Percentiles rank a stretch among this genome's conserved stretches.
These are phyloP conservation scores for Nothocercus julius DNA, from an alignment of 2,113 vertebrate species.

Conservation along the genomic window DNA sequence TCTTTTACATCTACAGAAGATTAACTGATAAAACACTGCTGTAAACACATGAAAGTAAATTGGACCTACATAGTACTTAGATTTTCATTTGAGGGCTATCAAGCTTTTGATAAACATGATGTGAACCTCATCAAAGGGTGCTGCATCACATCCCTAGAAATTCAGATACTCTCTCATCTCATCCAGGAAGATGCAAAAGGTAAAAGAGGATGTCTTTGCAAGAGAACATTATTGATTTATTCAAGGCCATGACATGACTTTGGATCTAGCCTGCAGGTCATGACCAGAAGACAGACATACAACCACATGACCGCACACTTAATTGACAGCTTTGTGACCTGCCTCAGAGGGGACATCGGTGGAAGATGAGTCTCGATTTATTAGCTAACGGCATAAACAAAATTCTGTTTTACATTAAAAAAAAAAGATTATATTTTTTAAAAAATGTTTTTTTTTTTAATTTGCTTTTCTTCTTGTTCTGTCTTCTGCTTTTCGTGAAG, in stretches of 20 bases:
- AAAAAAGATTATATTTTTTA: too few species aligned
- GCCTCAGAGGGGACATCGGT: neutral
- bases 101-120: neutral
- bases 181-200: neutral
- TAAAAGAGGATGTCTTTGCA: neutral
- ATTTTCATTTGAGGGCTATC: neutral
- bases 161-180: neutral
- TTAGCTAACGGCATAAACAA: neutral
- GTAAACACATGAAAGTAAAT: neutral
- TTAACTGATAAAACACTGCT: neutral
- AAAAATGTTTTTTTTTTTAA: neutral
- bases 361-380: neutral
- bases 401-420: neutral
- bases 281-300: neutral
- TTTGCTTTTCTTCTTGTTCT: neutral
- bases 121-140: neutral
- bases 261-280: neutral
- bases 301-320: rapidly evolving
- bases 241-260: neutral
- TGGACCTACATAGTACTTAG: neutral
- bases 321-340: neutral
- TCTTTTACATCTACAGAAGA: neutral
- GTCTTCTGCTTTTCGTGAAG: neutral
- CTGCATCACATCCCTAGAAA: neutral
- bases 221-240: neutral